phyloP scores from a whole-genome alignment of 2,888 invertebrate genomes.

The Emesis castigata region DNA sequence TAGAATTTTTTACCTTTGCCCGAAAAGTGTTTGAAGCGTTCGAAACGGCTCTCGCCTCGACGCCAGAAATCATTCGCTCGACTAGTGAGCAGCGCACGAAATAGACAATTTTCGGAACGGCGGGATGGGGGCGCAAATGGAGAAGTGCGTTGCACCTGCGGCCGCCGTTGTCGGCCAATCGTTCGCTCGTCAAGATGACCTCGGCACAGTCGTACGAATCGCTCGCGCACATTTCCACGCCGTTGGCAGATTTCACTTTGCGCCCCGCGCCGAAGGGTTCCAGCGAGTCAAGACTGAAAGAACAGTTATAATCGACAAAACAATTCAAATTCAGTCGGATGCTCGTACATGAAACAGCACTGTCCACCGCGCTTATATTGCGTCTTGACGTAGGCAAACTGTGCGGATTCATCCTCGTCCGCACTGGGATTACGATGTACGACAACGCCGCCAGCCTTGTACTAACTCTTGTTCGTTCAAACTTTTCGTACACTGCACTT shows the following conservation, averaged over 20 bases:
- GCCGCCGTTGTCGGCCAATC: slow-evolving; percentile 4
- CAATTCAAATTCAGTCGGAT: slow-evolving; percentile 9
- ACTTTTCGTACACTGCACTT: slow-evolving; percentile 5
- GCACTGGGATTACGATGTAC: not conserved
- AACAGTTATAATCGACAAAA: slow-evolving; percentile 9
- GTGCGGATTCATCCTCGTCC: not conserved
- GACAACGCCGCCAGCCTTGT: not conserved
- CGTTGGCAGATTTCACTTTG: slow-evolving; percentile 7
- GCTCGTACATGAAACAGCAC: not conserved
- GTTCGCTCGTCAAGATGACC: slow-evolving; percentile 9
- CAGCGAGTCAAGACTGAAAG: not conserved
- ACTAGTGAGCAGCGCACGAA: not conserved
- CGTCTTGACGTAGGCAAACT: not conserved
- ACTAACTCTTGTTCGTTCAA: not conserved
- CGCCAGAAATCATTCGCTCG: slow-evolving; percentile 7
- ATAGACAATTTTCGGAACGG: slow-evolving; percentile 8
- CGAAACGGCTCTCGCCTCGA: not conserved
- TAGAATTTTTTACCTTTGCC: slow-evolving; percentile 4
- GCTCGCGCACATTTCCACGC: slow-evolving; percentile 5
- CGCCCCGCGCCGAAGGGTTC: not conserved
- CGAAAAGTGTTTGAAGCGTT: not conserved
- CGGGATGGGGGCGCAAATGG: not conserved
- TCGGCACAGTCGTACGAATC: slow-evolving; percentile 9
- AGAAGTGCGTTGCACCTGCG: slow-evolving; percentile 6
- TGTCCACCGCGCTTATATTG: not conserved